Conservation (phyloP, 1,140 invertebrate genomes). For the Rhopalosiphum maidis region DNA sequence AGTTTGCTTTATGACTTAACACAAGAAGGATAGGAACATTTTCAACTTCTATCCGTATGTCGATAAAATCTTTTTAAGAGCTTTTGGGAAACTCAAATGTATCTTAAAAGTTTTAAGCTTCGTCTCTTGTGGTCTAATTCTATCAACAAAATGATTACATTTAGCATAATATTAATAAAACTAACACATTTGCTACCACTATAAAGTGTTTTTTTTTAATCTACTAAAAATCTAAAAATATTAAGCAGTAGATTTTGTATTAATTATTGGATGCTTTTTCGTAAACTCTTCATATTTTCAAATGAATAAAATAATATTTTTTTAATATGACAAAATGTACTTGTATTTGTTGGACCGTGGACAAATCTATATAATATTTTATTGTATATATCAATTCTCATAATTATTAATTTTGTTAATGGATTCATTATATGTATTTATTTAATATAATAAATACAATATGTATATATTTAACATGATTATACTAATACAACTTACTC, state of each 20-base stretch:
- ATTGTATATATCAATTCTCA: not conserved
- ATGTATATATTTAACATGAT: not conserved
- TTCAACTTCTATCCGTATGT: not conserved
- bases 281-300: too few species aligned
- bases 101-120: conserved; percentile 10
- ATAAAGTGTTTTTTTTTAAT: not conserved
- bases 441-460: not conserved
- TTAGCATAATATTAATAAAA: conserved; percentile 17
- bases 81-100: not conserved
- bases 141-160: not conserved
- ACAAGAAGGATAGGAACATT: not conserved
- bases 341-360: not conserved
- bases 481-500: not conserved
- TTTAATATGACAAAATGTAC: not conserved
- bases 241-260: not conserved
- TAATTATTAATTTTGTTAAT: not conserved
- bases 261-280: not conserved
- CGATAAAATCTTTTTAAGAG: conserved; percentile 27
- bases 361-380: not conserved
- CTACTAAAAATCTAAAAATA: not conserved
- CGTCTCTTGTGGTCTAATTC: not conserved
- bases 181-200: not conserved
- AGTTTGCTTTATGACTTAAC: conserved; percentile 28
- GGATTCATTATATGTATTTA: not conserved
- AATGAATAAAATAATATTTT: not conserved